Evolutionary conservation across 2,797 vertebrate species (phyloP).

Genomic region (Girardinus metallicus): DNA sequence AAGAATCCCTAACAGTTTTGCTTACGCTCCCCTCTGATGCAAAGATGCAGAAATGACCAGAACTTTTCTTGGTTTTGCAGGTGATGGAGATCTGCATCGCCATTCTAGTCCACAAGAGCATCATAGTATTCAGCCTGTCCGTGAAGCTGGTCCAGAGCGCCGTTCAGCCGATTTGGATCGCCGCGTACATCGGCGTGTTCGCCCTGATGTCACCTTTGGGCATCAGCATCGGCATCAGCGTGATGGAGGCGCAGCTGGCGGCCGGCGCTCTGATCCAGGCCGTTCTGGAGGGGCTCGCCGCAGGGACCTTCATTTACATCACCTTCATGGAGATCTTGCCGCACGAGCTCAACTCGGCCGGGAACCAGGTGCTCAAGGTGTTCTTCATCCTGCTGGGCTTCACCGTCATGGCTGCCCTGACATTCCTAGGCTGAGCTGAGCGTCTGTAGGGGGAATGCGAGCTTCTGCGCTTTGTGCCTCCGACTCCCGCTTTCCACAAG

Average conservation of each 20-base stretch:
- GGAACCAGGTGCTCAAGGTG: constrained; percentile 86
- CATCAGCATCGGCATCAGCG: constrained; percentile 83
- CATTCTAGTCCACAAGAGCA: constrained; percentile 90
- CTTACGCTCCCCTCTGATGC: not conserved
- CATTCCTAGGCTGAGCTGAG: constrained; percentile 80
- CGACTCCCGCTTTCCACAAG: constrained; percentile 8
- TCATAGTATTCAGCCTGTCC: constrained; percentile 90
- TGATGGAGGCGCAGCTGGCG: constrained; percentile 77
- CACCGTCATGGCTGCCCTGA: constrained; percentile 85
- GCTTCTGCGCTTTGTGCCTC: not conserved
- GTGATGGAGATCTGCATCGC: constrained; percentile 89
- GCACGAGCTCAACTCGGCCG: constrained; percentile 85
- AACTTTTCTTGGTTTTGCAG: constrained; percentile 50
- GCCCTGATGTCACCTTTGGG: constrained; percentile 89
- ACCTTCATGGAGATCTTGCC: constrained; percentile 94
- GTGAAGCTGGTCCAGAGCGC: constrained; percentile 86
- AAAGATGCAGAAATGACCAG: not conserved
- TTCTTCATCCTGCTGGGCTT: constrained; percentile 88
- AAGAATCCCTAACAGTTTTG: not conserved
- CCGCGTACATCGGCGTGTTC: constrained; percentile 82
- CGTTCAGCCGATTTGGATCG: constrained; percentile 75
- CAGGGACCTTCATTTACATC: constrained; percentile 91
- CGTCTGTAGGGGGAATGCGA: not conserved
- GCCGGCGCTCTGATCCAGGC: constrained; percentile 81
- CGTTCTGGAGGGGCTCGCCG: constrained; percentile 86